These are phyloP conservation scores for Melieria omissa DNA, from an alignment of 2,888 invertebrate genomes.

Conservation along the genomic window DNA sequence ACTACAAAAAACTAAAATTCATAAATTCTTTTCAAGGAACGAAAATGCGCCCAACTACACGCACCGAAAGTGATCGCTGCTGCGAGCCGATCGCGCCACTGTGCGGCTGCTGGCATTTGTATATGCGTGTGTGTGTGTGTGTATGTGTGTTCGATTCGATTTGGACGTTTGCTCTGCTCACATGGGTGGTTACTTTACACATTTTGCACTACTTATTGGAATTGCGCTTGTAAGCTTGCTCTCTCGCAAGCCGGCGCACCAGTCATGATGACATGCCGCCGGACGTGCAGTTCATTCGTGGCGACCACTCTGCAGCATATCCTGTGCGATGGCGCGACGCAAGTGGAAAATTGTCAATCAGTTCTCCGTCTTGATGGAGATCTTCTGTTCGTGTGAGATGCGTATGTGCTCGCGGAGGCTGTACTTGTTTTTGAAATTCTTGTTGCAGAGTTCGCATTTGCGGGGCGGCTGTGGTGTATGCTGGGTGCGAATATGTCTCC, in stretches of 20 bases:
- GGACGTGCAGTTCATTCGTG: constrained; percentile 19
- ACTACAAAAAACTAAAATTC: no score
- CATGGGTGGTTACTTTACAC: neutral
- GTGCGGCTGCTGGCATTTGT: no score
- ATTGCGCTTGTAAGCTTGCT: constrained; percentile 38
- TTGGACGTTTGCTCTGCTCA: no score
- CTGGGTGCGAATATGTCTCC: constrained; percentile 68
- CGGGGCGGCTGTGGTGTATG: constrained; percentile 67
- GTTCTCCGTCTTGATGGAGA: constrained; percentile 60
- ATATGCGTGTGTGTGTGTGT: no score
- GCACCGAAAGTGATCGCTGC: no score
- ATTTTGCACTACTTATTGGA: constrained; percentile 2
- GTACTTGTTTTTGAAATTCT: constrained; percentile 68
- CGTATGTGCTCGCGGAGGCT: constrained; percentile 67
- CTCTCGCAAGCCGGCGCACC: no score
- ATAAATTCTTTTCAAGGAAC: no score
- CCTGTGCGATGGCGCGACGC: constrained; percentile 40
- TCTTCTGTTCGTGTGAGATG: constrained; percentile 67
- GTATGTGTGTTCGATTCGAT: no score
- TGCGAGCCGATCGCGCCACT: no score
- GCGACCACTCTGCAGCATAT: constrained; percentile 33
- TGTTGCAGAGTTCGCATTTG: constrained; percentile 67
- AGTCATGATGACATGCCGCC: neutral
- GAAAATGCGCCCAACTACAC: no score
- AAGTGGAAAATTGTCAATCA: constrained; percentile 56